Evolutionary conservation across 2,113 vertebrate species (phyloP).

Genomic region (Bungarus multicinctus): DNA sequence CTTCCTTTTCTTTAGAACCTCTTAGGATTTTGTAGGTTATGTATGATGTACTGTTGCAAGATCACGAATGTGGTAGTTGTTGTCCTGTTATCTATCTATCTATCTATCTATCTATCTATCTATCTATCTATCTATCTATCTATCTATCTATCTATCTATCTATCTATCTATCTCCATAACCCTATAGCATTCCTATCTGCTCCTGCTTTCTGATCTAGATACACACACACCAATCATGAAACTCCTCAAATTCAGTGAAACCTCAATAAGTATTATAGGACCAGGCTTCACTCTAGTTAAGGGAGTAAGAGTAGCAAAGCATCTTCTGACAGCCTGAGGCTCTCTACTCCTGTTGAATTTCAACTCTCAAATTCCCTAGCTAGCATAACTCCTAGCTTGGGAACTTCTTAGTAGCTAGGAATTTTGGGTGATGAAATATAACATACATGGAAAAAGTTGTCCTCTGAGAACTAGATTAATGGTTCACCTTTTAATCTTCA

Average conservation of each 20-base stretch:
- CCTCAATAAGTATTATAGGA: neutral
- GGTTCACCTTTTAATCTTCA: neutral
- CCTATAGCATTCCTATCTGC: neutral
- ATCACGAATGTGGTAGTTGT: neutral
- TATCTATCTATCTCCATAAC: neutral
- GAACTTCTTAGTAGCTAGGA: neutral
- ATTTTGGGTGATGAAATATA: neutral
- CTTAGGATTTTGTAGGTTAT: neutral
- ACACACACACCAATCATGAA: neutral
- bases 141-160: neutral
- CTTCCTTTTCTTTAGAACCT: neutral
- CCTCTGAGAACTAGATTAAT: neutral
- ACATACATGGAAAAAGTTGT: neutral
- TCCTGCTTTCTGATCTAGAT: neutral
- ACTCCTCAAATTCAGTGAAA: neutral
- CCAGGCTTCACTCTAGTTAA: neutral
- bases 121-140: neutral
- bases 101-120: neutral
- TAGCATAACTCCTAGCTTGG: neutral
- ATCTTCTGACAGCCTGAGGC: neutral
- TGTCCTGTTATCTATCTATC: neutral
- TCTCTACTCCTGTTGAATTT: neutral
- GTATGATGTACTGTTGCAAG: neutral
- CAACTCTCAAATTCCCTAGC: neutral
- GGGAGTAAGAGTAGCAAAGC: neutral